These are phyloP conservation scores for Epinephelus fuscoguttatus DNA, from an alignment of 2,113 vertebrate species.

Conservation along the genomic window DNA sequence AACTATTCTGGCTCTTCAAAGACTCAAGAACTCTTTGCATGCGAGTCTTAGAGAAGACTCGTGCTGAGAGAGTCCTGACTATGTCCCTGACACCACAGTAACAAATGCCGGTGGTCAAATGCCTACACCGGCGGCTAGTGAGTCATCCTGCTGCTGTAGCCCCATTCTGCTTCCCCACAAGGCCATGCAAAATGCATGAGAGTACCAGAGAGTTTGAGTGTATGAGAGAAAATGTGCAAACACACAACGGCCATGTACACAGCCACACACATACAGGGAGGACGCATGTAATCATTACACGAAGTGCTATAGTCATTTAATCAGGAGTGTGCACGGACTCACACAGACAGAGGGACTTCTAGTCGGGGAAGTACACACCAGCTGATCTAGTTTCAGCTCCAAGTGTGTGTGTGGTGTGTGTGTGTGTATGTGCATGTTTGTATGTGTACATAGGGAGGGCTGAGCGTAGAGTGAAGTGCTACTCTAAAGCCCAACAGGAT, in stretches of 20 bases:
- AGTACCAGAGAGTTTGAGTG: conserved; percentile 14
- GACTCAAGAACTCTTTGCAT: conserved; percentile 8
- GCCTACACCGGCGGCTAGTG: conserved; percentile 23
- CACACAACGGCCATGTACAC: conserved; percentile 5
- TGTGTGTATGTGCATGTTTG: conserved; percentile 13
- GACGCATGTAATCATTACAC: conserved; percentile 26
- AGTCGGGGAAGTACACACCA: conserved; percentile 46
- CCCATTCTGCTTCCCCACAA: conserved; percentile 48
- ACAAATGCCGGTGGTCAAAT: conserved; percentile 52
- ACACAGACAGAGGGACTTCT: conserved; percentile 18
- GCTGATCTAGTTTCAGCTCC: conserved; percentile 51
- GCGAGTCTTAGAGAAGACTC: not conserved
- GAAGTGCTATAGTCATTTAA: conserved; percentile 32
- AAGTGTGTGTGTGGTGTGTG: conserved; percentile 18
- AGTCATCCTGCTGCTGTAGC: conserved; percentile 51
- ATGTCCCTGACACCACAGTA: conserved; percentile 32
- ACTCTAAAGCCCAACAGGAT: conserved; percentile 76
- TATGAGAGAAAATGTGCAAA: conserved; percentile 27
- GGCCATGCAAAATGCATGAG: conserved; percentile 59
- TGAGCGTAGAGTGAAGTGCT: conserved; percentile 38
- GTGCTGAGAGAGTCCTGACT: conserved; percentile 1
- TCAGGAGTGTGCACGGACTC: conserved; percentile 36
- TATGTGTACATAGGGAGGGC: not conserved
- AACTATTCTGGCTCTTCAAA: conserved; percentile 18
- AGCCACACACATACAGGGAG: conserved; percentile 3